Base-by-base conservation (phyloP, 1,140 invertebrate species). In the Ganaspis sp. region DNA sequence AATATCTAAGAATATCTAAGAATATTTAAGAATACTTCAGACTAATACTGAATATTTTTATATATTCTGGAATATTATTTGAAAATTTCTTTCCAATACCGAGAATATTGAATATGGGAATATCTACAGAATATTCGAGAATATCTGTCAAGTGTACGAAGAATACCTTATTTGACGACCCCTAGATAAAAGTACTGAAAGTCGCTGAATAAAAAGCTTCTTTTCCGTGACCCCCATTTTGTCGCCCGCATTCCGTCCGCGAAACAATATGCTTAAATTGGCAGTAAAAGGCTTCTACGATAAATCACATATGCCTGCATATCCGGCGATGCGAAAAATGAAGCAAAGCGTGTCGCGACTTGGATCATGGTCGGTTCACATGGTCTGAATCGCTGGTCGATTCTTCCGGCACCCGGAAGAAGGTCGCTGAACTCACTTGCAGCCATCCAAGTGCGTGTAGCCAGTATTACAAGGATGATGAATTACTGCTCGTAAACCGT, bases 361-460 rank as follows among this genome's bases (percentile, higher is more conserved):
- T 26, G 54, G 21, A 58, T 58, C 21, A 26, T 26, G 21, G 54
- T 58, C 21, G 12, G 21, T 58, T 58, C 54, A 23, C 54, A 58
- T 58, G 54, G 54, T 19, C 54, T 58, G 21, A 58, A 58, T 58
- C 21, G 54, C 21, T 58, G 2, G 9, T 58, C 54, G 54, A 58
- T 58, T 58, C 54, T 58, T 58, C 54, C 54, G 54, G 54, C 54
- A 58, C 54, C 54, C 54, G 54, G 54, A 58, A 58, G 54, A 58
- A 15, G 54, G 54, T 58, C 54, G 54, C 54, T 58, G 54, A 58
- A 58, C 54, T 29, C 54, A 23, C 54, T 58, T 9, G 23, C 54
- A 26, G 54, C 21, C 21, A 58, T 58, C 21, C 21, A 58, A 58
- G 21, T 58, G 21, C 21, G 21, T 58, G 26, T 26, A 5, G 6